A percentile compares a stretch with the other conserved stretches of the same genome.
Conservation (phyloP, 2,797 vertebrate genomes). For the Acanthurus tractus region DNA sequence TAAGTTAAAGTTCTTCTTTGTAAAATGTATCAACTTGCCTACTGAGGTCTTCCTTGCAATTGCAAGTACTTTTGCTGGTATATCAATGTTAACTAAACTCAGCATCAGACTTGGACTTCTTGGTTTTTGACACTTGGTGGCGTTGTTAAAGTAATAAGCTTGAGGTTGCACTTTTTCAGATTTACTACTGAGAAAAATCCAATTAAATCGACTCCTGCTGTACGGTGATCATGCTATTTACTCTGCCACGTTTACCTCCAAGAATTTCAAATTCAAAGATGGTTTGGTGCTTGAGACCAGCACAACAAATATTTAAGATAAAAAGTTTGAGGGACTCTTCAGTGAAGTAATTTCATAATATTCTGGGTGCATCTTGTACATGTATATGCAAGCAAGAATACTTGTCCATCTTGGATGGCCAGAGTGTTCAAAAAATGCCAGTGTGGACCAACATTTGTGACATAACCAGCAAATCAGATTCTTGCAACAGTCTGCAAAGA, state of each 20-base stretch:
- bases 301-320: background rate
- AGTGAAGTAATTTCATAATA: background rate
- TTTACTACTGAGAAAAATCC: conserved; percentile 62
- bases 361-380: background rate
- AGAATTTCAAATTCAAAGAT: conserved; percentile 15
- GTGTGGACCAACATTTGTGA: background rate
- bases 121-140: conserved; percentile 52
- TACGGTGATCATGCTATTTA: conserved; percentile 12
- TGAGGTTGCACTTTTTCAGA: conserved; percentile 26
- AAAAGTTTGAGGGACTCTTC: background rate
- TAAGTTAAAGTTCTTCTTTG: background rate
- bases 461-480: background rate
- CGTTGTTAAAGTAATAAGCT: conserved; percentile 25
- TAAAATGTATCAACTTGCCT: background rate
- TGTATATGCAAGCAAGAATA: background rate
- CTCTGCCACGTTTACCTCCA: conserved; percentile 31
- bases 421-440: background rate
- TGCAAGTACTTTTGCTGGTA: background rate
- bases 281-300: background rate
- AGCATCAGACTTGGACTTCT: background rate
- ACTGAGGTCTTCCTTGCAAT: background rate
- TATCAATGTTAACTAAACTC: conserved; percentile 18
- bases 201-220: conserved; percentile 58
- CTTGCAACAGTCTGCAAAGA: background rate
- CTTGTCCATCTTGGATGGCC: background rate